Base-by-base conservation (phyloP, 2,888 invertebrate genomes). In the Mythimna pallens region DNA sequence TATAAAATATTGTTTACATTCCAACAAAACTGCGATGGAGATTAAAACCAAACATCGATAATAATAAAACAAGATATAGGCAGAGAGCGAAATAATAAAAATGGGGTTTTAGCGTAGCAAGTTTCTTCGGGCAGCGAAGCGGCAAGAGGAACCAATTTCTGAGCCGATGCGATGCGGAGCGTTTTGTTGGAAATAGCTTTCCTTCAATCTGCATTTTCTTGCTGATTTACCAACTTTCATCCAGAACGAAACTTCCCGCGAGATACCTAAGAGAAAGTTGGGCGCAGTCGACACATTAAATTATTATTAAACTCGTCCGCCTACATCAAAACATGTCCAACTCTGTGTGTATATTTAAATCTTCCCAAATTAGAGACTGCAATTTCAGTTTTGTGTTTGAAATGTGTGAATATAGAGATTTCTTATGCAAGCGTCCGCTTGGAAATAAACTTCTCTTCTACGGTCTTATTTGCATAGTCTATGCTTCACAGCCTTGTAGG, bases 151-250 rank as follows among this genome's bases (percentile, higher is more conserved):
- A 96, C 95, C 96, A 96, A 96, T 95, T 95, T 96, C 95, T 93
- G 95, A 92, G 94, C 94, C 95, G 94, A 94, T 94, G 93, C 92
- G 92, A 94, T 94, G 93, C 92, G 92, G 93, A 94, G 91, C 95
- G 93, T 96, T 96, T 96, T 95, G 95, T 96, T 95, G 95, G 93
- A 95, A 96, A 96, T 96, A 95, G 96, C 95, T 95, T 95, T 94
- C 94, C 94, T 95, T 95, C 95, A 95, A 96, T 96, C 96, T 96
- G 95, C 96, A 96, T 96, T 96, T 96, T 95, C 96, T 95, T 96
- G 96, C 96, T 96, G 96, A 96, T 96, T 96, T 96, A 95, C 95
- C 94, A 96, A 96, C 93, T 96, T 95, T 93, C 94, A 93, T 94
- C 93, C 88, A 90, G 91, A 92, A 83, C 82, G 84, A 86, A 92